Evolutionary conservation across 2,113 vertebrate genomes (phyloP).

Genomic region (Gadus chalcogrammus): DNA sequence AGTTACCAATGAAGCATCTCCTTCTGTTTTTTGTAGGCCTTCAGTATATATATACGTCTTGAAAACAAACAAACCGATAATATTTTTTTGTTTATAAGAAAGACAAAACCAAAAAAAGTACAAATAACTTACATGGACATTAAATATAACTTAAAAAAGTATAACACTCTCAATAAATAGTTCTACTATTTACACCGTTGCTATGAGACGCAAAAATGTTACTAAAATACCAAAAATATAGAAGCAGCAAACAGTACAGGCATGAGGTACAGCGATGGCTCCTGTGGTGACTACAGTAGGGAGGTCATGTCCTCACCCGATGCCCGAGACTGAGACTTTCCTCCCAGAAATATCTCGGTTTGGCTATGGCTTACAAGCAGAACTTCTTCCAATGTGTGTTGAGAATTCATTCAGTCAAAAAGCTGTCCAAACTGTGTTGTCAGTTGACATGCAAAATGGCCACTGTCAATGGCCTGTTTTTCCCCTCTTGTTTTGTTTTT

Average conservation of each 20-base stretch:
- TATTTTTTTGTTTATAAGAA: conserved; percentile 81
- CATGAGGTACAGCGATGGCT: conserved; percentile 94
- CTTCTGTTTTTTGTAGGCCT: conserved; percentile 31
- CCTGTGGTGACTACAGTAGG: conserved; percentile 87
- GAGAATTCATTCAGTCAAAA: conserved; percentile 72
- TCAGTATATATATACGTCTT: conserved; percentile 58
- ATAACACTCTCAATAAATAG: conserved; percentile 99
- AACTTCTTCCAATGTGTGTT: conserved; percentile 69
- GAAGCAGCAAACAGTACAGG: conserved; percentile 97
- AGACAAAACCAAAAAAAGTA: conserved; percentile 72
- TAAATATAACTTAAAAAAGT: conserved; percentile 99
- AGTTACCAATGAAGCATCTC: conserved; percentile 34
- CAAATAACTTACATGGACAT: conserved; percentile 99
- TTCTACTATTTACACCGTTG: conserved; percentile 99
- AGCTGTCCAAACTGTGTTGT: conserved; percentile 67
- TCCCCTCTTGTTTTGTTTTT: neutral
- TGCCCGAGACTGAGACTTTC: conserved; percentile 71
- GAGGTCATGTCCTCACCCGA: conserved; percentile 79
- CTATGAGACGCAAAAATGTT: conserved; percentile 90
- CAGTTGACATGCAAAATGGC: conserved; percentile 71
- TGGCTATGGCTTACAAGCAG: conserved; percentile 77
- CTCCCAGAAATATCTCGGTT: conserved; percentile 70
- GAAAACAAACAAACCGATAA: conserved; percentile 72
- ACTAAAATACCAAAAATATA: conserved; percentile 84
- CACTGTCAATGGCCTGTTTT: conserved; percentile 58